These are phyloP conservation scores for Phrynocephalus forsythii DNA, from an alignment of 2,797 vertebrate species.

Conservation along the genomic window DNA sequence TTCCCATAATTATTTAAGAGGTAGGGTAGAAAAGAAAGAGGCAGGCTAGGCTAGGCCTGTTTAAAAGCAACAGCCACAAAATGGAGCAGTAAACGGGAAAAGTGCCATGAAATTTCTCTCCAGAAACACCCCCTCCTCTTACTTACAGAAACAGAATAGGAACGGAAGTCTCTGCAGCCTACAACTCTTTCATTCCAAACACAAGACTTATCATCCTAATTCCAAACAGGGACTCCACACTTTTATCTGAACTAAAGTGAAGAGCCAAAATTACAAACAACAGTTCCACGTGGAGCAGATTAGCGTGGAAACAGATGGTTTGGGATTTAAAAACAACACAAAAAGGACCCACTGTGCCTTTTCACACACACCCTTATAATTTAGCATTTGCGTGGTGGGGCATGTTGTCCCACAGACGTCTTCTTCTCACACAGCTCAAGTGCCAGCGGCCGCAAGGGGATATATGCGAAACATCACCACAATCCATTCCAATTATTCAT, in stretches of 20 bases:
- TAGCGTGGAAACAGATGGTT: background rate
- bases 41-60: constrained; percentile 42
- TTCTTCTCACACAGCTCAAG: too few relatives aligned
- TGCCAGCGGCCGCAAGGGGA: background rate
- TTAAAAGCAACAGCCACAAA: constrained; percentile 10
- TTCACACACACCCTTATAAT: background rate
- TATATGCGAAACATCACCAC: background rate
- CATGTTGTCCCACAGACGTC: background rate
- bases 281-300: background rate
- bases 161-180: background rate
- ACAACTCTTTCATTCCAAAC: background rate
- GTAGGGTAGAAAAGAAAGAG: constrained; percentile 48
- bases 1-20: constrained; percentile 54
- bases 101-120: background rate
- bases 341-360: too few relatives aligned
- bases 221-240: background rate
- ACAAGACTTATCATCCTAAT: background rate
- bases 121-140: background rate
- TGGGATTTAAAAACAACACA: background rate
- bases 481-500: background rate
- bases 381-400: background rate
- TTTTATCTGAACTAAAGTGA: background rate
- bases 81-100: background rate
- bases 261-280: background rate
- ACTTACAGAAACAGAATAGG: background rate